phyloP scores from a whole-genome alignment of 2,113 vertebrate genomes.

The Solea senegalensis region DNA sequence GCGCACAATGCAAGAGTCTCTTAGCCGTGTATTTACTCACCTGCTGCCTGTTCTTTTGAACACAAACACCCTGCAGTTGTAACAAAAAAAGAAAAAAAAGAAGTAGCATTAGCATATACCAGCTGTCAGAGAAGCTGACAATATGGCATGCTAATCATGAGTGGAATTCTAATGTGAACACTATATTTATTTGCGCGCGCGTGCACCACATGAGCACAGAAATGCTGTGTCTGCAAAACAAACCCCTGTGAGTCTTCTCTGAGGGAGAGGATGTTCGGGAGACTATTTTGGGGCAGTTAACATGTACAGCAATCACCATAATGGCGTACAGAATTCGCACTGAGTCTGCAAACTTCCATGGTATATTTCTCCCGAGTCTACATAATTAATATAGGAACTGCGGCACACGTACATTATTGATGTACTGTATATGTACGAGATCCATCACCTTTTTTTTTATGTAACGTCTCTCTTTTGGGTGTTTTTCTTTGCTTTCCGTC shows the following conservation, averaged over 20 bases:
- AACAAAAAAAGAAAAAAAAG: neutral
- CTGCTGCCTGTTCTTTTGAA: constrained; percentile 16
- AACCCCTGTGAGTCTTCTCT: neutral
- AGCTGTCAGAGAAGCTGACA: constrained; percentile 37
- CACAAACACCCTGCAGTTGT: constrained; percentile 8
- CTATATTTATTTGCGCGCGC: neutral
- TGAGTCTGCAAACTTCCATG: constrained; percentile 39
- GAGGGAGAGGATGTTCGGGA: neutral
- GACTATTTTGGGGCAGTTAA: constrained; percentile 34
- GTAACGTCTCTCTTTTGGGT: neutral
- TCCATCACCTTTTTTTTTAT: neutral
- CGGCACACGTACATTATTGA: constrained; percentile 27
- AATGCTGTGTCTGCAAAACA: constrained; percentile 13
- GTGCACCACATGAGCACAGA: neutral
- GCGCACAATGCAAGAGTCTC: too few relatives aligned
- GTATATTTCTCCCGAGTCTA: constrained; percentile 24
- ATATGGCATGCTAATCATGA: constrained; percentile 29
- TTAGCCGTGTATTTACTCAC: neutral
- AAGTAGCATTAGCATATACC: constrained; percentile 8
- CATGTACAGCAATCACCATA: neutral
- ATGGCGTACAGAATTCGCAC: constrained; percentile 25
- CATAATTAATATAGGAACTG: constrained; percentile 48
- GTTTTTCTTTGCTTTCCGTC: neutral
- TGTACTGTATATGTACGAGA: constrained; percentile 9
- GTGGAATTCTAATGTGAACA: constrained; percentile 11